Base-by-base conservation (phyloP, 2,113 vertebrate species). In the Rhinogobius similis region DNA sequence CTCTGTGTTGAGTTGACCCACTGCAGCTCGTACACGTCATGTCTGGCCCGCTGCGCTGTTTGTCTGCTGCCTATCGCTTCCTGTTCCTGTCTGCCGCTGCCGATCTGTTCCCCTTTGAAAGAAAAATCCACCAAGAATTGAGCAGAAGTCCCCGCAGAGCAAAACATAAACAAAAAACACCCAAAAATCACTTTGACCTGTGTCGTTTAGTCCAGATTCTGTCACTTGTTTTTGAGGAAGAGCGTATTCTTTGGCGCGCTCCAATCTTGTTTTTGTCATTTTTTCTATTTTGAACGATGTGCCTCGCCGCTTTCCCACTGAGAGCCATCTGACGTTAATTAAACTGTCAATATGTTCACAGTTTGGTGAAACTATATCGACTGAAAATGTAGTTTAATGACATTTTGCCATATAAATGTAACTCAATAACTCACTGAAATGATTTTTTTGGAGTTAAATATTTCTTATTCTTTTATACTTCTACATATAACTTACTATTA, bases 21-120 rank as follows among this genome's bases (percentile, higher is more conserved):
- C 73, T 69, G 70, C 39, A 12, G 62, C 74, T 73, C 61, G 11
- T 71, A 7, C 46, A 83, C 67, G 71, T 81, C 82, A 86, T 68
- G 67, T 80, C 78, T 76, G 53, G 39, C 68, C 76, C 20, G 5
- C 32, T 36, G 32, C 32, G 32, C 32, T 59, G 56, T 59, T 64
- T 63, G 63, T 75, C 65, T 80, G 75, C 65, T 80, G 56, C 70
- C 78, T 32, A 61, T 21, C 56, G 63, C 65, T 79, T 77, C 81
- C 81, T 75, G 68, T 66, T 70, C 80, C 77, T 75, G 67, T 59
- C 48, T 32, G 50, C 73, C 52, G 41, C 58, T 56, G 63, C 13
- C 41, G 38, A 44, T 27, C 62, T 52, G 27, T 18, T 63, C 56
- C 65, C 23, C 4, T 65, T 38, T 44, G n/a, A 77, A 81, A 48